Base-by-base conservation (phyloP, 2,113 vertebrate genomes). In the Lophochroa leadbeateri region DNA sequence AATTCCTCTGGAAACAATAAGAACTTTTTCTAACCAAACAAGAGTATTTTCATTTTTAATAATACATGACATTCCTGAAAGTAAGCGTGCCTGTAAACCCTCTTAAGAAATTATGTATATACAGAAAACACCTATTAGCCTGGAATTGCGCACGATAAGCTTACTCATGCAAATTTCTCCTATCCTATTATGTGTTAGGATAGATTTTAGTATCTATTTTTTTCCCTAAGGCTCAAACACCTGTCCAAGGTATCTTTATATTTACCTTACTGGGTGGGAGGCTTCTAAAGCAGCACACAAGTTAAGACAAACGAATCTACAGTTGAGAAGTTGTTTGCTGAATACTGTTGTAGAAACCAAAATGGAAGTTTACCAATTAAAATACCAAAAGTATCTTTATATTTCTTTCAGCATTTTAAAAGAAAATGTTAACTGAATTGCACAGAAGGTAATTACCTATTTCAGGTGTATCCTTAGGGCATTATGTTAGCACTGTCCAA, bases 1-100 rank as follows among this genome's bases (percentile, higher is more conserved):
- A 81, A 58, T 14, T 2, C 5, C 7, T 7, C 20, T 29, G 5
- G 23, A 81, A 86, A n/a, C 0, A 0, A 6, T 10, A 1, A 74
- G 10, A 87, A 78, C 20, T n/a, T 57, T 57, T 65, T 81, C 28
- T 76, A 86, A 60, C 8, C 7, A 33, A 58, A 41, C 15, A 29
- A 53, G 1, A 39, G 1, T 50, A 39, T 57, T 85, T 77, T 16
- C 6, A 8, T 58, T 52, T 65, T 47, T 49, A 82, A 28, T 25
- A 64, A 29, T 9, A 2, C 4, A 52, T 33, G 6, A 58, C 25
- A 77, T 58, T 65, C 43, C 6, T 49, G 24, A 16, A 85, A 68
- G 33, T 44, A 82, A 46, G 4, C 33, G 10, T 55, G 33, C 37
- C 53, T 86, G 13, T 35, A 65, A 84, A 35, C 13, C 9, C 17